These are phyloP conservation scores for Cyaniris semiargus DNA, from an alignment of 2,888 invertebrate genomes.

Conservation along the genomic window DNA sequence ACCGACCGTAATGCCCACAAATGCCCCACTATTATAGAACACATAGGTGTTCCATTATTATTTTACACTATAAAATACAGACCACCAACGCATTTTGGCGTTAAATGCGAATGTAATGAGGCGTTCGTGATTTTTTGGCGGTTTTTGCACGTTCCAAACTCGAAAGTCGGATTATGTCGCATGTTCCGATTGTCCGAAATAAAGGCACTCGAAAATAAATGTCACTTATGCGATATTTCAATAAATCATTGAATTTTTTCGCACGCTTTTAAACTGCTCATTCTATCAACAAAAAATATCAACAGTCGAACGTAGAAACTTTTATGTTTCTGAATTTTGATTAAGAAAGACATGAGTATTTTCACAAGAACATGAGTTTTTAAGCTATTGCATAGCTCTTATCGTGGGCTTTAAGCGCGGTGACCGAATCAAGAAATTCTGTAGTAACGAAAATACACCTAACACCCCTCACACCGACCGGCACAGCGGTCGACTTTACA, in stretches of 20 bases:
- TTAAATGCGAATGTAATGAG: slow-evolving; percentile 71
- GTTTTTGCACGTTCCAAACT: slow-evolving; percentile 45
- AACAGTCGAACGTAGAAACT: not conserved
- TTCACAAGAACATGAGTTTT: no score
- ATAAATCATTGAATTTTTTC: not conserved
- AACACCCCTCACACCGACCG: no score
- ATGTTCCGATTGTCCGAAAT: slow-evolving; percentile 13
- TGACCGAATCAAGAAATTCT: no score
- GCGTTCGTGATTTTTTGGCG: slow-evolving; percentile 74
- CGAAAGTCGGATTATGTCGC: not conserved
- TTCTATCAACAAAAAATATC: not conserved
- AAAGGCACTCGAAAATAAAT: slow-evolving; percentile 12
- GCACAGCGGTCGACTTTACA: no score
- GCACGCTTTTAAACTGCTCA: not conserved
- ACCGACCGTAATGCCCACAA: slow-evolving; percentile 67
- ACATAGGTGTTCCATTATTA: slow-evolving; percentile 71
- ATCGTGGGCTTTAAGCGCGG: no score
- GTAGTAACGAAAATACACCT: no score
- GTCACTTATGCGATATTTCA: not conserved
- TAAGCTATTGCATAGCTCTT: no score
- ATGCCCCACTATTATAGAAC: slow-evolving; percentile 72
- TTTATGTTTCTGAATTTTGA: not conserved
- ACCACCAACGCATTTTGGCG: slow-evolving; percentile 70
- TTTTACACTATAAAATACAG: slow-evolving; percentile 70
- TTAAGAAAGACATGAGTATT: no score